A percentile compares a stretch with the other conserved stretches of the same genome.
These are phyloP conservation scores for Myotis davidii DNA, from an alignment of 2,113 vertebrate genomes.

Conservation along the genomic window DNA sequence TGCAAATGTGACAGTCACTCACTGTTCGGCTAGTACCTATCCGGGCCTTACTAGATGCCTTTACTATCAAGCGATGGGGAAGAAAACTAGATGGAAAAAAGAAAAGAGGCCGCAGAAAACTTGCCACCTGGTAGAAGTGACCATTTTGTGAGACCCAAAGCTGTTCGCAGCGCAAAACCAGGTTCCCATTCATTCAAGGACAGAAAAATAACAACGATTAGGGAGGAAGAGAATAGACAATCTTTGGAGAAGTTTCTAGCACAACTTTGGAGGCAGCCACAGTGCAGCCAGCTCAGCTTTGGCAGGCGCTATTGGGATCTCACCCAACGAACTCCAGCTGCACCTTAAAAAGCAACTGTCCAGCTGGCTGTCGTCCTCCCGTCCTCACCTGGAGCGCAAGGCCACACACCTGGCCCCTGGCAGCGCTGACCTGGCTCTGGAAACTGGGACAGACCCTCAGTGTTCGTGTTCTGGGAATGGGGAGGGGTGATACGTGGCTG, in stretches of 20 bases:
- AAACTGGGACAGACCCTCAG: not conserved
- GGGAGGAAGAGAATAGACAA: not conserved
- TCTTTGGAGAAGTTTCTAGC: not conserved
- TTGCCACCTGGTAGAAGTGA: not conserved
- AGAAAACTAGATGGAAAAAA: not conserved
- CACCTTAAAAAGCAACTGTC: not conserved
- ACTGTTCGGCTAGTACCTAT: fast-evolving
- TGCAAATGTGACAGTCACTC: not conserved
- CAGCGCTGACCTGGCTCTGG: not conserved
- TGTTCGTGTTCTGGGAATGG: not conserved
- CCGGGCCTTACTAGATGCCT: not conserved
- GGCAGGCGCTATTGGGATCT: not conserved
- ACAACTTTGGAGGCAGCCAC: not conserved
- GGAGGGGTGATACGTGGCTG: too few species aligned
- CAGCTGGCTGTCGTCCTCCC: too few species aligned
- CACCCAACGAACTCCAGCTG: not conserved
- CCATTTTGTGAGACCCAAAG: not conserved
- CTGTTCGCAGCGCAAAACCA: not conserved
- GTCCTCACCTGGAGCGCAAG: not conserved
- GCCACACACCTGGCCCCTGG: not conserved
- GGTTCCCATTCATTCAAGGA: not conserved
- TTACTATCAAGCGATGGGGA: not conserved
- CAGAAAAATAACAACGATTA: not conserved
- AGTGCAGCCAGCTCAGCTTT: not conserved
- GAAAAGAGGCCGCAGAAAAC: not conserved